Evolutionary conservation across 2,888 invertebrate species (phyloP), one percentile per base, ranked within the genome.

Genomic region (Melanchra persicariae): DNA sequence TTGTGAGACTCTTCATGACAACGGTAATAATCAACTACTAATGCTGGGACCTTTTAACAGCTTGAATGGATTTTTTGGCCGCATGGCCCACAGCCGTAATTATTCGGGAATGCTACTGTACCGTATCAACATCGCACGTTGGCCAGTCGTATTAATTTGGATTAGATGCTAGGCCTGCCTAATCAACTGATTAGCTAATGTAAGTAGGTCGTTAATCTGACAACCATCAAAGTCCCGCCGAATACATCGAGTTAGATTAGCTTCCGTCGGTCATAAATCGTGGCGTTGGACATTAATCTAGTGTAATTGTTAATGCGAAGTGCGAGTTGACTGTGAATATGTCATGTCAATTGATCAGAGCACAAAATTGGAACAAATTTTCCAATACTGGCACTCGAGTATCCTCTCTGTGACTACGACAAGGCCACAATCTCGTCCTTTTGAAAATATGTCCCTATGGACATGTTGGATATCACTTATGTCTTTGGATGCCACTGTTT

Each of bases 161-260:
- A 51, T 45, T 57, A 37, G 22, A 57, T 75, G 19, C 45, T 45
- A 45, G 45, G 19, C 22, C 34, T 63, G 63, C 30, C n/a, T 51
- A 51, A 75, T 65, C 30, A 51, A 37, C 49, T 74, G 43, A 72
- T 72, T 72, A 43, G 8, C 47, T 64, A 72, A 74, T 65, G 55
- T 57, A 37, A 17, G 65, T 49, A 37, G 30, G 55, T 49, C 55
- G 40, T 49, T 49, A 49, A 74, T 74, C 71, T 55, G 75, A 57
- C 49, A 45, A 19, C 37, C 45, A 66, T 52, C 45, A 66, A 74
- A 74, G 37, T 45, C 15, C 9, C 17, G 49, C 49, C 37, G 10
- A 66, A 30, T 19, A 57, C 34, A 51, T 51, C 37, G 22, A 49
- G 12, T 58, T 57, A 40, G 67, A 75, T 66, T 73, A 58, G 57